Base-by-base conservation (phyloP, 2,888 invertebrate species). In the Mechanitis messenoides region DNA sequence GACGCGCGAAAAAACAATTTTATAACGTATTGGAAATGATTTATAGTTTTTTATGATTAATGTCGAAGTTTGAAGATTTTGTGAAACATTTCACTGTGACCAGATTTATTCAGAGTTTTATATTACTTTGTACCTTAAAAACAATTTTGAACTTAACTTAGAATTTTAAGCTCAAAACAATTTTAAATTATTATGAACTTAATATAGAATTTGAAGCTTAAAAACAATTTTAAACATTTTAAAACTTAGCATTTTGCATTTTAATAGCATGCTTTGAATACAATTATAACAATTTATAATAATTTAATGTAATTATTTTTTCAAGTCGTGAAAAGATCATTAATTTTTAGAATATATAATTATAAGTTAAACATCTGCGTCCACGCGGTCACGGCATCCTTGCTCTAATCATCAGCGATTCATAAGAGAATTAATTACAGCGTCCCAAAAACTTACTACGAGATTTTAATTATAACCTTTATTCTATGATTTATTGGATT, bases 361-460 rank as follows among this genome's bases (percentile, higher is more conserved):
- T 89, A 89, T 78, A 83, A 79, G 71, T 69, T 77, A 81, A 86
- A 87, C 87, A 88, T 85, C 86, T 85, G 87, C 85, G 83, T 84
- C 78, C 74, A 79, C 77, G 76, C 78, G 76, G 77, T 80, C 82
- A 79, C 78, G 80, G 77, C 74, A 77, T 78, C 77, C 73, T 72
- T 72, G 71, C 71, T 71, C 83, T 84, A 87, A 88, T 87, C 86
- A 86, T 82, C 83, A 80, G 83, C 83, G 85, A 87, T 88, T 85
- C 88, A 86, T 88, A 87, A 87, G 82, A 84, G 83, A 87, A 86
- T 85, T 90, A 90, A 90, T 90, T 87, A 89, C 84, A 70, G 79
- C 78, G 77, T 81, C 79, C 79, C 76, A 81, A 84, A 42, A 85
- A 80, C 80, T 85, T 84, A 83, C 81, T 83, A 79, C 80, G 76